Evolutionary conservation across 2,113 vertebrate genomes (phyloP), one percentile per base, ranked within the genome.

Genomic region (Progne subis): DNA sequence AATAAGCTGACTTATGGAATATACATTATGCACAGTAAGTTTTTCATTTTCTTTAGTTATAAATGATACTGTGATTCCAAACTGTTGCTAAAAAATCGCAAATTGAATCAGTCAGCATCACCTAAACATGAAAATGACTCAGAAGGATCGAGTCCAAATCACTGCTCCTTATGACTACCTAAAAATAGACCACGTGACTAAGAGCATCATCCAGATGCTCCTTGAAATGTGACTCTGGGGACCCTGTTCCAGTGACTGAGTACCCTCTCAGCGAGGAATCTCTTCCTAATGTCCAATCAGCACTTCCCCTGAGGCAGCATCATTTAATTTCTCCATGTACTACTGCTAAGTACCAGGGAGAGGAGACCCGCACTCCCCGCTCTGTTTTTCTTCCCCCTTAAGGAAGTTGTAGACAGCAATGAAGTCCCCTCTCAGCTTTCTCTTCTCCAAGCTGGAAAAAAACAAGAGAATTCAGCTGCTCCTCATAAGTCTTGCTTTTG

Each of bases 191-290:
- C 25, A 20, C 25, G 23, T 60, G 11, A 61, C 12, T 39, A 34
- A 67, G 9, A 60, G 2, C 5, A 3, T 50, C 0, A 1, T 32
- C 20, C 41, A 50, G 12, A 24, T 5, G 0, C 2, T 32, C 18
- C 60, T 72, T 50, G 47, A 72, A 31, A n/a, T 32, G 28, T 47
- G 17, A 47, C 14, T 50, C 14, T 32, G 8, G n/a, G 9, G 8
- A 56, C 26, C 16, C 12, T 37, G n/a, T 39, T 68, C 21, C n/a
- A 32, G 21, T 46, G 21, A 25, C 28, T 56, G 31, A 19, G 18
- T 14, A 11, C 9, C 12, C 7, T 60, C 12, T 46, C 14, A 59
- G 11, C 20, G 10, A 34, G 37, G 14, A 71, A 41, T 2, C 3
- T 47, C 63, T 64, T 63, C 41, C 49, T 70, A 23, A 31, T 47